phyloP scores from a whole-genome alignment of 1,140 invertebrate species.

The Pseudomyrmex flavicornis region DNA sequence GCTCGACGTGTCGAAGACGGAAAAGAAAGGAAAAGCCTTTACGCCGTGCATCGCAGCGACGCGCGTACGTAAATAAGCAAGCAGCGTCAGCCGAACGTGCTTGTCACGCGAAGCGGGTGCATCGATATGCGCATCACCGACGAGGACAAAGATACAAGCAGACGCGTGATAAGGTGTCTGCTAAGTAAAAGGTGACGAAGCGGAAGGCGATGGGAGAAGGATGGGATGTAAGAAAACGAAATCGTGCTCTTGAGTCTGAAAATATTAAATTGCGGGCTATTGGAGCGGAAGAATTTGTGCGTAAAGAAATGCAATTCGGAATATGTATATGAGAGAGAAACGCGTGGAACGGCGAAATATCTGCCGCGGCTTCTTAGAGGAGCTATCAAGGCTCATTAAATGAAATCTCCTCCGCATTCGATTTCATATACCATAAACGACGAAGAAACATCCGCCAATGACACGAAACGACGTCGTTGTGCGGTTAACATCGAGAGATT shows the following conservation, averaged over 20 bases:
- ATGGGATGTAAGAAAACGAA: too few relatives aligned
- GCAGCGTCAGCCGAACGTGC: conserved; percentile 22
- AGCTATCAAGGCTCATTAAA: not conserved
- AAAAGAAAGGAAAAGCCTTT: conserved; percentile 33
- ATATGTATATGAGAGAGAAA: conserved; percentile 52
- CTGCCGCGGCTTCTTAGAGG: too few relatives aligned
- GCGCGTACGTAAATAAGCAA: conserved; percentile 48
- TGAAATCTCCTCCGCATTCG: not conserved
- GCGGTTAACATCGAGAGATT: not conserved
- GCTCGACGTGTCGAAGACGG: not conserved
- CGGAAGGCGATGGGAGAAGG: too few relatives aligned
- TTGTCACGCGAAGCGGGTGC: conserved; percentile 38
- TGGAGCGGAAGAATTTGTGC: conserved; percentile 60
- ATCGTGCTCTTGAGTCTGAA: conserved; percentile 60
- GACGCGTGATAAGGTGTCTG: conserved; percentile 15
- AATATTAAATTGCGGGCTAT: conserved; percentile 63
- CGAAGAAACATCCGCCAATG: conserved; percentile 8
- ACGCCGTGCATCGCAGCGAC: conserved; percentile 8
- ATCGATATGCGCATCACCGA: conserved; percentile 68
- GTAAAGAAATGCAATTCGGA: conserved; percentile 63
- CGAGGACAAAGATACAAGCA: conserved; percentile 49
- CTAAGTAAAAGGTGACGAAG: not conserved
- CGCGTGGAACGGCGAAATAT: not conserved
- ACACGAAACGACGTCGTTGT: conserved; percentile 13
- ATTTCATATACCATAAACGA: conserved; percentile 3